Percentiles rank a stretch among this genome's conserved stretches.
Conservation (phyloP, 2,797 vertebrate genomes). For the Muscicapa comitata region DNA sequence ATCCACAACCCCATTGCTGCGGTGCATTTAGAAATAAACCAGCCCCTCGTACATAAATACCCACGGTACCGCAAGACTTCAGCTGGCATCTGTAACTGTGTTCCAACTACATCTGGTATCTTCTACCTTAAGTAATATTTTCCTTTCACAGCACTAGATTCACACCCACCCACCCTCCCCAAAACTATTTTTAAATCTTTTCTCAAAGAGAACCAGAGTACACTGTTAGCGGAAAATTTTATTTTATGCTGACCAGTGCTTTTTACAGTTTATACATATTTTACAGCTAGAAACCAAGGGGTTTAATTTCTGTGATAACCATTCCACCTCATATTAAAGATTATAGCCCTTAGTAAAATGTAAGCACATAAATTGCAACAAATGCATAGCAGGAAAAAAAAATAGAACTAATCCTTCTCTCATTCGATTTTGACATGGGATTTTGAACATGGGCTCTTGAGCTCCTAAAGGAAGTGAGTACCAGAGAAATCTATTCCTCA, state of each 20-base stretch:
- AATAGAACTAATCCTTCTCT: not conserved
- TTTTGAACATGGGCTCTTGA: not conserved
- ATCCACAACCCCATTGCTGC: not conserved
- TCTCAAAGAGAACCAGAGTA: not conserved
- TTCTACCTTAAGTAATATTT: accelerated
- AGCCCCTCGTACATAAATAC: not conserved
- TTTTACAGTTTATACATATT: slow-evolving; percentile 62
- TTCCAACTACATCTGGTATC: too few relatives aligned
- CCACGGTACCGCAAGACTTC: accelerated
- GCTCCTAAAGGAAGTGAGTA: not conserved
- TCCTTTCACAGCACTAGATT: not conserved
- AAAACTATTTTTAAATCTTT: not conserved
- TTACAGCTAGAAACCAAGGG: slow-evolving; percentile 48
- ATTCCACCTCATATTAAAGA: not conserved
- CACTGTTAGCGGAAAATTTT: slow-evolving; percentile 56
- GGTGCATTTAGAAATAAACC: not conserved
- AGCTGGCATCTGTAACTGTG: accelerated
- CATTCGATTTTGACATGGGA: accelerated
- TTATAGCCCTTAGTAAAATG: slow-evolving; percentile 64
- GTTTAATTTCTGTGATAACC: not conserved
- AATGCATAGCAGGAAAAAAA: not conserved
- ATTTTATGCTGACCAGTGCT: slow-evolving; percentile 57
- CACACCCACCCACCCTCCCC: accelerated
- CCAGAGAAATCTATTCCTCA: not conserved
- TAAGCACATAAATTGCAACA: not conserved